Percentiles rank a stretch among this genome's conserved stretches.
Conservation (phyloP, 2,888 invertebrate genomes). For the Temnothorax ravouxi region DNA sequence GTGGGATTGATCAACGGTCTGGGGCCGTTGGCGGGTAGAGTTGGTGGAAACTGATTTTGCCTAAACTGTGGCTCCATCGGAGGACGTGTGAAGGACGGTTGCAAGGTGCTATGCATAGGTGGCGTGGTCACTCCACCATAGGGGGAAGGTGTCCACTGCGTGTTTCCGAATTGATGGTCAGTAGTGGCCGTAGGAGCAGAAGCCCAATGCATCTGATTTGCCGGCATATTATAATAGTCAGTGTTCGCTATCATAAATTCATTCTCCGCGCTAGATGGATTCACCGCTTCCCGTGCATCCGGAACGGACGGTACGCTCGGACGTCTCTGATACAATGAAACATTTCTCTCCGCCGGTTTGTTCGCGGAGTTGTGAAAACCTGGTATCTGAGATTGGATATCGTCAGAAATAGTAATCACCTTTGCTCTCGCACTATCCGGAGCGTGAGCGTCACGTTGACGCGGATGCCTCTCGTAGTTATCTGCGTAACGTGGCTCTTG, state of each 20-base stretch:
- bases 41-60: constrained; percentile 60
- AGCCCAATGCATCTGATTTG: constrained; percentile 63
- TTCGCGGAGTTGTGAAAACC: background rate
- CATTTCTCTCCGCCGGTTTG: constrained; percentile 59
- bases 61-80: constrained; percentile 61
- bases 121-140: constrained; percentile 55
- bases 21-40: constrained; percentile 51
- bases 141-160: constrained; percentile 61
- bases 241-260: constrained; percentile 64
- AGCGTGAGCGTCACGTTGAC: constrained; percentile 62
- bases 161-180: constrained; percentile 48
- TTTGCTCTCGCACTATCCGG: constrained; percentile 62
- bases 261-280: constrained; percentile 53
- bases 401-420: constrained; percentile 45
- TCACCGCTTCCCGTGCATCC: constrained; percentile 43
- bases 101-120: too few relatives aligned
- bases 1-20: constrained; percentile 70
- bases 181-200: constrained; percentile 52
- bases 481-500: constrained; percentile 79
- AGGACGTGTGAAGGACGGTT: constrained; percentile 64
- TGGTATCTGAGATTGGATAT: constrained; percentile 26
- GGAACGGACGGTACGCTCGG: background rate
- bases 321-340: constrained; percentile 67
- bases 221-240: constrained; percentile 67
- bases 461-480: constrained; percentile 82